Evolutionary conservation across 2,797 vertebrate genomes (phyloP), one percentile per base, ranked within the genome.

Genomic region (Sciaenops ocellatus): DNA sequence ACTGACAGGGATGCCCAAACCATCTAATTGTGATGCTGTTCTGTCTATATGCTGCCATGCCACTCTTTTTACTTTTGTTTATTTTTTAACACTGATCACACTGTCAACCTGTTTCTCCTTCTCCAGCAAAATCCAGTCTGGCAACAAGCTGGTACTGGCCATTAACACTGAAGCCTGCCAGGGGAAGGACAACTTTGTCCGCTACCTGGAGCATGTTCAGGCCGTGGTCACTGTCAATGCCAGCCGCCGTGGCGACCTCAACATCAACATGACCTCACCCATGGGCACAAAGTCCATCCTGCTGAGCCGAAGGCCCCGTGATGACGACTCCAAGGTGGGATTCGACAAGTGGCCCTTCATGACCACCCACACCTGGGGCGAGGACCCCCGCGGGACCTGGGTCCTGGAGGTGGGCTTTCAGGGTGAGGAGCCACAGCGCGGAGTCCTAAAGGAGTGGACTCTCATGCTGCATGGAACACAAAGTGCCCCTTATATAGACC

Each of bases 291-390:
- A 98, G 92, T 99, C 98, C 88, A 98, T 99, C 81, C 91, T 99
- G 84, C 95, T 99, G 87, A 99, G 98, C 92, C 96, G 97, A 30
- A 95, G 98, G 50, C 98, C 98, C 2, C 96, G 98, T 10, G 98
- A 99, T 46, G 96, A 98, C 0, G 98, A 99, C 91, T 92, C 97
- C 90, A 99, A 98, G 88, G 98, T 99, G 92, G 98, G 98, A 87
- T 99, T 99, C 72, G 98, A 99, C 95, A 99, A 99, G 86, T 99
- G 98, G 98, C 98, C 98, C 90, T 99, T 99, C 94, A 99, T 99
- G 98, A 99, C 98, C 76, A 98, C 97, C 28, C 98, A 99, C 91
- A 98, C 98, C 6, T 99, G 98, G 98, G 98, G 98, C n/a, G 98
- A 99, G 93, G 98, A 99, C 59, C 98, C 98, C 26, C 95, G 98